These are phyloP conservation scores for Unio delphinus DNA, from an alignment of 2,888 invertebrate species.

Conservation along the genomic window DNA sequence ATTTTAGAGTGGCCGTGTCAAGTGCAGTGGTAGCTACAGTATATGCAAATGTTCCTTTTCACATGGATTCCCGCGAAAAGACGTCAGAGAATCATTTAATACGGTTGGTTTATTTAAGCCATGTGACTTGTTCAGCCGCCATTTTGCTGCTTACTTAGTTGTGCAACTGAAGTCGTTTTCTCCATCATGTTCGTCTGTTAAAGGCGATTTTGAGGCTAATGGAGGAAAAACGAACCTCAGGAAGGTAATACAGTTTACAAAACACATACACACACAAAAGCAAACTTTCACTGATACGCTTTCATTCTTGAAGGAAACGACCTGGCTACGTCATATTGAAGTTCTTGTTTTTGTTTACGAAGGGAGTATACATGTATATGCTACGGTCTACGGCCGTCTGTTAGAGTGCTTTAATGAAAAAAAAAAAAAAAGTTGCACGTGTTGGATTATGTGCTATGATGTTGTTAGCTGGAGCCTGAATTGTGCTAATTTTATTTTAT, in stretches of 20 bases:
- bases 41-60: no score
- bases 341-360: background rate
- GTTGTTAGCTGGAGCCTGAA: no score
- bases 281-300: background rate
- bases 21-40: no score
- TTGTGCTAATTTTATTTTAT: no score
- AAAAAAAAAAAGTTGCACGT: no score
- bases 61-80: constrained; percentile 29
- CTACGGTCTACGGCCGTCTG: no score
- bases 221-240: constrained; percentile 60
- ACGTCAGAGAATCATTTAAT: constrained; percentile 14
- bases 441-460: no score
- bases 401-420: no score
- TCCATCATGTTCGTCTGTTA: background rate
- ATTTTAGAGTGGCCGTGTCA: no score
- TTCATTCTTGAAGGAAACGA: no score
- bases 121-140: constrained; percentile 48
- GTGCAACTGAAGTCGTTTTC: no score
- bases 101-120: constrained; percentile 25
- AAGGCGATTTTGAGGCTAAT: constrained; percentile 31
- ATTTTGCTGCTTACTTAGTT: constrained; percentile 24
- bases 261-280: background rate
- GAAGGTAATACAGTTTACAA: constrained; percentile 44
- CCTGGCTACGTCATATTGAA: no score
- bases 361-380: background rate